Evolutionary conservation across 1,140 invertebrate species (phyloP).

Genomic region (Apocrypta bakeri): DNA sequence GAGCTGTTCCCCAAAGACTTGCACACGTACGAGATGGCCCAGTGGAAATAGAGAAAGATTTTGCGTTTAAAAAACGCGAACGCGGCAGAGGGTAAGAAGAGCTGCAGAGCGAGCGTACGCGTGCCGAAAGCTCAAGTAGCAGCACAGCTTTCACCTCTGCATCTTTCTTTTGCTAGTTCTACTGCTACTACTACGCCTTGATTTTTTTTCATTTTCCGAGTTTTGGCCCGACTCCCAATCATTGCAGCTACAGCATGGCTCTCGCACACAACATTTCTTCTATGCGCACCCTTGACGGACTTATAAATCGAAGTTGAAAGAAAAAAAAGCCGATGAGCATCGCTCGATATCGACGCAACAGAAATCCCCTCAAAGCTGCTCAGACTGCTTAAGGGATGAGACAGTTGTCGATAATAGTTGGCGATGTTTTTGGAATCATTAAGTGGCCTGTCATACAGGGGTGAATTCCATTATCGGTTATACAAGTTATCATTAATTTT

Average conservation of each 20-base stretch:
- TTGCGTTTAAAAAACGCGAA: slow-evolving; percentile 70
- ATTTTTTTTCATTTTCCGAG: slow-evolving; percentile 40
- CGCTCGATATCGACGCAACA: neutral
- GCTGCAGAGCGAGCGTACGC: slow-evolving; percentile 64
- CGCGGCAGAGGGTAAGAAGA: slow-evolving; percentile 69
- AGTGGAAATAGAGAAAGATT: slow-evolving; percentile 51
- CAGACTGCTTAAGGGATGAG: neutral
- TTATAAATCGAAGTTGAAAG: neutral
- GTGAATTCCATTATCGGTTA: slow-evolving; percentile 22
- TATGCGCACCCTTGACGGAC: neutral
- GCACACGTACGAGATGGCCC: neutral
- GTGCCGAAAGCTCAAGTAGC: slow-evolving; percentile 70
- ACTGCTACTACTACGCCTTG: slow-evolving; percentile 19
- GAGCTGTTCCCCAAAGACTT: neutral
- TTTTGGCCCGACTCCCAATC: slow-evolving; percentile 54
- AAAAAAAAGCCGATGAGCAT: neutral
- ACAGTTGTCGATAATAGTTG: neutral
- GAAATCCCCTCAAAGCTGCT: neutral
- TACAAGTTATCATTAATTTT: slow-evolving; percentile 14
- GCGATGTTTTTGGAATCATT: slow-evolving; percentile 8
- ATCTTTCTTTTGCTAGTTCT: slow-evolving; percentile 14
- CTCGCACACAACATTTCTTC: no score
- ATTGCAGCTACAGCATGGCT: neutral
- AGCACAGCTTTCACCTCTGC: slow-evolving; percentile 55
- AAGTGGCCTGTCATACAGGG: slow-evolving; percentile 15